Base-by-base conservation (phyloP, 2,797 vertebrate genomes). In the Muscicapa comitata region DNA sequence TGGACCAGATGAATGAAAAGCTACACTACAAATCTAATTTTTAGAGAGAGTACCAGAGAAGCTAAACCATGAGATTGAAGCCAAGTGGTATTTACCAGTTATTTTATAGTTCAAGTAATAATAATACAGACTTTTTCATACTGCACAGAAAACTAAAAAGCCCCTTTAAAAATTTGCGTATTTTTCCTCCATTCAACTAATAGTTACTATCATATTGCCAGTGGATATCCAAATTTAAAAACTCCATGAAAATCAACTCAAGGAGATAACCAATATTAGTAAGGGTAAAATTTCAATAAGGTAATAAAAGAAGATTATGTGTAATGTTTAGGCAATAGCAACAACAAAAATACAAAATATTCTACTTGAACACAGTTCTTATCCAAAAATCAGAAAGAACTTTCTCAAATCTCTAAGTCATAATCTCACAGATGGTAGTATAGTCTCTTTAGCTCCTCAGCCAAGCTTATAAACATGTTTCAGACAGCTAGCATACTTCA, bases 381-480 rank as follows among this genome's bases (percentile, higher is more conserved):
- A 58, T 20, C 51, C 8, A 59, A 72, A 94, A 86, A 61, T 75
- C 73, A 78, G n/a, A 35, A 43, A 47, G 31, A 84, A 70, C 17
- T 40, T 65, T 84, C 26, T 23, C 35, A 68, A 75, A 48, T 65
- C 73, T 81, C n/a, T 40, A 88, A 92, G 2, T 54, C 78, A 42
- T 89, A 66, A 78, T 55, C 58, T 61, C 33, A 88, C 66, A 94
- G 58, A 94, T 84, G 62, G 54, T 58, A 84, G 11, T 7, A 0
- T 8, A 2, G 3, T 72, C 38, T 48, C 47, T 81, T 61, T 78
- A 78, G 58, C 57, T 86, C 57, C 43, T 75, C 54, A 54, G 65
- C 47, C 85, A 94, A 95, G 31, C n/a, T 61, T 62, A 75, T 75
- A 90, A 95, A 93, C 21, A 28, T 48, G 55, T 59, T 84, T 78